Evolutionary conservation across 2,797 vertebrate species (phyloP).

Genomic region (Peromyscus nudipes): DNA sequence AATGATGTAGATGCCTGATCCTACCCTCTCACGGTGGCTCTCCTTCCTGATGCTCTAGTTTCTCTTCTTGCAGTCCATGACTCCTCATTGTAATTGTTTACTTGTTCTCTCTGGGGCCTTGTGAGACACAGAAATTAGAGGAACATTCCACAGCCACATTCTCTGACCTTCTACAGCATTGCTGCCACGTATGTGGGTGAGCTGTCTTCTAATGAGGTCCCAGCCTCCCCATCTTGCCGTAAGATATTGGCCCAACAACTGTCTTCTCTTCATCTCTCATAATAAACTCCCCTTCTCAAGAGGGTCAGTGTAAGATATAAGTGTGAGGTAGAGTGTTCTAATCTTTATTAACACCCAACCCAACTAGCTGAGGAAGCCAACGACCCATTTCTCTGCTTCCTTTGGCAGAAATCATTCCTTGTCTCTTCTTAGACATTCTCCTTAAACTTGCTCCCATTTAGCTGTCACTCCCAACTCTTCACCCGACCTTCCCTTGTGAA

Average conservation of each 20-base stretch:
- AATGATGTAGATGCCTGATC: neutral
- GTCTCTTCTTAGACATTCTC: neutral
- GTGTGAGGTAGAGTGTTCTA: neutral
- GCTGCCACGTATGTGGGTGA: neutral
- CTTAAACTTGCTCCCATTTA: neutral
- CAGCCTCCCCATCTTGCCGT: neutral
- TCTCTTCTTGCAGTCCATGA: neutral
- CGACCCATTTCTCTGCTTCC: neutral
- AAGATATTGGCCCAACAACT: neutral
- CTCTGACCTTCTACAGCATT: neutral
- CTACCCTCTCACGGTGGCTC: neutral
- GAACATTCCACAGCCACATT: neutral
- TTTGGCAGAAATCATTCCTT: neutral
- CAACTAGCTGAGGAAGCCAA: neutral
- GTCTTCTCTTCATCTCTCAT: neutral
- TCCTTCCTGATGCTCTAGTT: neutral
- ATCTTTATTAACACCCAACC: neutral
- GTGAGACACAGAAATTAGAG: neutral
- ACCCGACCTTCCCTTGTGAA: neutral
- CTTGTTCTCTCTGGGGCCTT: neutral
- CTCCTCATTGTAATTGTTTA: too few relatives aligned
- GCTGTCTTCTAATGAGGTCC: neutral
- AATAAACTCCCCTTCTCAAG: neutral
- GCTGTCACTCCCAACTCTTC: neutral
- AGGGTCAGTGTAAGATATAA: neutral